phyloP scores from a whole-genome alignment of 2,888 invertebrate species.

The Hirtodrosophila histrioides region DNA sequence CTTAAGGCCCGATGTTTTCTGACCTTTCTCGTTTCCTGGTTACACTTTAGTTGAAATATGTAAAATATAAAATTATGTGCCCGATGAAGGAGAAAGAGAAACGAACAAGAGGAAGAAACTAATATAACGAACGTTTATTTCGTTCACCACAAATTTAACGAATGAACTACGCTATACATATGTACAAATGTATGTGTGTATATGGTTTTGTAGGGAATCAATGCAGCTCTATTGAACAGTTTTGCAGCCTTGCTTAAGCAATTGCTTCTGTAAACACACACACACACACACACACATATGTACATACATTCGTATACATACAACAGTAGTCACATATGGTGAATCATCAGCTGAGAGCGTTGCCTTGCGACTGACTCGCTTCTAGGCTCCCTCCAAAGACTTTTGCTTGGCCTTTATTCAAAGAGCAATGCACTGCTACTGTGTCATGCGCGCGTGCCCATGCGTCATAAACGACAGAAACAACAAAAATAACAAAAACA shows the following conservation, averaged over 20 bases:
- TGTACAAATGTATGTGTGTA: too few species aligned
- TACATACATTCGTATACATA: background rate
- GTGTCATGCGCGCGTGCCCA: conserved; percentile 32
- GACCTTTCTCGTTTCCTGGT: too few species aligned
- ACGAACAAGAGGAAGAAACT: too few species aligned
- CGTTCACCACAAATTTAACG: too few species aligned
- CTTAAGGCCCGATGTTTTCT: too few species aligned
- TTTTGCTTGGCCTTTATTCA: conserved; percentile 13
- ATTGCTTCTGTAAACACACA: background rate
- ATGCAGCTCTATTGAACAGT: conserved; percentile 10
- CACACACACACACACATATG: background rate
- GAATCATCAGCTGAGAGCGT: conserved; percentile 48
- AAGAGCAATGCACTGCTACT: conserved; percentile 51
- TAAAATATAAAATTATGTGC: too few species aligned
- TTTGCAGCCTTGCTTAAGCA: conserved; percentile 3
- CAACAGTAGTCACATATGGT: conserved; percentile 18
- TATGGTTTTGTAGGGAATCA: background rate
- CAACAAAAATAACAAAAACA: conserved; percentile 12
- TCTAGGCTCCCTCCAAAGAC: conserved; percentile 19
- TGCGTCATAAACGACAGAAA: conserved; percentile 45
- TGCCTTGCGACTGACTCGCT: conserved; percentile 19
- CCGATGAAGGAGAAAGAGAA: too few species aligned
- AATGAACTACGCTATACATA: too few species aligned
- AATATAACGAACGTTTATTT: too few species aligned
- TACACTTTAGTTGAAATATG: too few species aligned